Evolutionary conservation across 2,888 invertebrate species (phyloP).

Genomic region (Lissonota sp.): DNA sequence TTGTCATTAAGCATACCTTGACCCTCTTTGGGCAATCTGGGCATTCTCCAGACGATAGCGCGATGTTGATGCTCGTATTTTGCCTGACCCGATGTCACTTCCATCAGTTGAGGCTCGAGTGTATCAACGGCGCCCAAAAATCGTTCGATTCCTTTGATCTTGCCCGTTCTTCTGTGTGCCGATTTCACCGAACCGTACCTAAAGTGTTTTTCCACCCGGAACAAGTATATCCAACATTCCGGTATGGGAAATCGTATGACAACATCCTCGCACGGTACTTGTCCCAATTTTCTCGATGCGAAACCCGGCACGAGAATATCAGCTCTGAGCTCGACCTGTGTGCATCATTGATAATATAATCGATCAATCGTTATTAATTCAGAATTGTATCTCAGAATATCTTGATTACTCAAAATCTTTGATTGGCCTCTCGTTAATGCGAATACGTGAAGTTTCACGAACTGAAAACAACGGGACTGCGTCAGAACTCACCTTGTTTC

Average conservation of each 20-base stretch:
- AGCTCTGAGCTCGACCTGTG: conserved; percentile 95
- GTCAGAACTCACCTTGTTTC: conserved; percentile 88
- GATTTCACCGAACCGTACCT: conserved; percentile 84
- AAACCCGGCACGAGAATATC: conserved; percentile 99
- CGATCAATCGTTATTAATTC: background rate
- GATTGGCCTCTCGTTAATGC: too few relatives aligned
- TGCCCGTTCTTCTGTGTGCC: conserved; percentile 89
- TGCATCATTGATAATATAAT: background rate
- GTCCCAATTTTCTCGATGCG: conserved; percentile 97
- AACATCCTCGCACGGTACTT: conserved; percentile 99
- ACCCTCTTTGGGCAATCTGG: conserved; percentile 98
- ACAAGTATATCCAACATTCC: conserved; percentile 99
- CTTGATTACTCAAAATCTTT: too few relatives aligned
- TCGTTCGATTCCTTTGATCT: conserved; percentile 96
- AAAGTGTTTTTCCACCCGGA: conserved; percentile 99
- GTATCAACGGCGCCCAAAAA: conserved; percentile 96
- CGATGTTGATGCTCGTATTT: conserved; percentile 99
- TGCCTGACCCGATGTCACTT: conserved; percentile 97
- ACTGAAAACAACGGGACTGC: background rate
- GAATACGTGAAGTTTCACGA: background rate
- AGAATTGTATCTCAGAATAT: background rate
- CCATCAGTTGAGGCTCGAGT: conserved; percentile 95
- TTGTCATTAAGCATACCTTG: conserved; percentile 89
- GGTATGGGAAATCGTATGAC: conserved; percentile 98
- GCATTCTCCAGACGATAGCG: conserved; percentile 99